These are phyloP conservation scores for Conchocele bisecta DNA, from an alignment of 2,888 invertebrate species.

Conservation along the genomic window DNA sequence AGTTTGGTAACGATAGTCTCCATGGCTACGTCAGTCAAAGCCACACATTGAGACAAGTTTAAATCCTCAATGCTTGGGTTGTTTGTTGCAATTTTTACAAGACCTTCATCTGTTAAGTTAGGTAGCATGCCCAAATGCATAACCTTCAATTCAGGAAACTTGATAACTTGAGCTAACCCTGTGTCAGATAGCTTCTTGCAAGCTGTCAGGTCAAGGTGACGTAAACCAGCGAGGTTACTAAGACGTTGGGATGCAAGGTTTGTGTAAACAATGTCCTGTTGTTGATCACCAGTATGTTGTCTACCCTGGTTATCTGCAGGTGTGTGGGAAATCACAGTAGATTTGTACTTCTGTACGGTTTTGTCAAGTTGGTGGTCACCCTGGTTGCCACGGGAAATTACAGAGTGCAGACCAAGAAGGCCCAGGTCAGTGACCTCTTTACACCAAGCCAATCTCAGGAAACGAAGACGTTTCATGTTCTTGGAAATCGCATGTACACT, in stretches of 20 bases:
- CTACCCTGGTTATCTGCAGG: slow-evolving; percentile 54
- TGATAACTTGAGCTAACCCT: slow-evolving; percentile 88
- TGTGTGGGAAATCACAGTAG: slow-evolving; percentile 71
- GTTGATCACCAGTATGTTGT: neutral
- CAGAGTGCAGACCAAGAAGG: slow-evolving; percentile 84
- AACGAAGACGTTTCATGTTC: slow-evolving; percentile 86
- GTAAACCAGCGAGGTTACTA: slow-evolving; percentile 82
- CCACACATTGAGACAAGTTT: slow-evolving; percentile 87
- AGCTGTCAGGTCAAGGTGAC: slow-evolving; percentile 87
- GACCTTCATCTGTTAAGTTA: slow-evolving; percentile 87
- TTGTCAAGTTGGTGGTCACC: slow-evolving; percentile 65
- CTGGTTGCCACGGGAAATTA: slow-evolving; percentile 37
- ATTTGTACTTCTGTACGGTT: slow-evolving; percentile 64
- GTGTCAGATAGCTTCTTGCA: slow-evolving; percentile 90
- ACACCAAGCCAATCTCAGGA: slow-evolving; percentile 87
- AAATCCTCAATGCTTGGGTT: slow-evolving; percentile 89
- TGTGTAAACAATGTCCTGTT: slow-evolving; percentile 34
- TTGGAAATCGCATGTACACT: slow-evolving; percentile 88
- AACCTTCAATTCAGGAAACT: slow-evolving; percentile 86
- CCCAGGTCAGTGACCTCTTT: slow-evolving; percentile 88
- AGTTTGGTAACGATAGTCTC: slow-evolving; percentile 83
- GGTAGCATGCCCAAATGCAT: slow-evolving; percentile 88
- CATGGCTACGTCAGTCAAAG: slow-evolving; percentile 87
- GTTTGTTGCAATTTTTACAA: slow-evolving; percentile 86
- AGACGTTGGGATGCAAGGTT: slow-evolving; percentile 34